Conservation (phyloP, 2,797 vertebrate species). For the Macrochelys suwanniensis region DNA sequence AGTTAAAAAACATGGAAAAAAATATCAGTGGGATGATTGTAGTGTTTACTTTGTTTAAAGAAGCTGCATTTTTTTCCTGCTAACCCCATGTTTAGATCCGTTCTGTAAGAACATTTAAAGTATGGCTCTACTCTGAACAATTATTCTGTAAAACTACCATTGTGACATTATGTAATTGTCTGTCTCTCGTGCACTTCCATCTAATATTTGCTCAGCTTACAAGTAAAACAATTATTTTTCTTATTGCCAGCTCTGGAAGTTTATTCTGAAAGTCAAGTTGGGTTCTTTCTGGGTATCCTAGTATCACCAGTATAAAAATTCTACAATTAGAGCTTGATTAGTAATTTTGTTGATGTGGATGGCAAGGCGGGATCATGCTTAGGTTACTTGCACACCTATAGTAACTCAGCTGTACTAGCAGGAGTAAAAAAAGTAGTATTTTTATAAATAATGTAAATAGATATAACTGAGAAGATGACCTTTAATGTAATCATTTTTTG, state of each 20-base stretch:
- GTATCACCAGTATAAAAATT: background rate
- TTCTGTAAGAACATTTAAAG: background rate
- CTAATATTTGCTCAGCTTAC: background rate
- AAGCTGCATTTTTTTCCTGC: background rate
- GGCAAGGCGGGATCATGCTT: background rate
- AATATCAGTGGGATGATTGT: background rate
- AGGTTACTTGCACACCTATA: background rate
- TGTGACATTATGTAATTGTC: background rate
- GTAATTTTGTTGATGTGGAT: background rate
- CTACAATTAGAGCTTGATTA: conserved; percentile 4
- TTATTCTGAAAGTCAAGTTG: background rate
- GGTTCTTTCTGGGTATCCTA: background rate
- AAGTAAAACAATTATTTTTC: background rate
- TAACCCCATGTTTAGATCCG: background rate
- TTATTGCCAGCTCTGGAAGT: background rate
- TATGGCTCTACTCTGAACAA: background rate
- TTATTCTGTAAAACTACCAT: background rate
- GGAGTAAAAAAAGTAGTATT: background rate
- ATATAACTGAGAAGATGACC: background rate
- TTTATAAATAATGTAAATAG: background rate
- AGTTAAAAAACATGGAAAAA: background rate
- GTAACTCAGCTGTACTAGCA: background rate
- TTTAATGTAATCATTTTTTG: background rate
- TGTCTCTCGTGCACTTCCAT: background rate
- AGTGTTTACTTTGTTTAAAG: background rate